Evolutionary conservation across 2,888 invertebrate species (phyloP).

Genomic region (Margaritifera margaritifera): DNA sequence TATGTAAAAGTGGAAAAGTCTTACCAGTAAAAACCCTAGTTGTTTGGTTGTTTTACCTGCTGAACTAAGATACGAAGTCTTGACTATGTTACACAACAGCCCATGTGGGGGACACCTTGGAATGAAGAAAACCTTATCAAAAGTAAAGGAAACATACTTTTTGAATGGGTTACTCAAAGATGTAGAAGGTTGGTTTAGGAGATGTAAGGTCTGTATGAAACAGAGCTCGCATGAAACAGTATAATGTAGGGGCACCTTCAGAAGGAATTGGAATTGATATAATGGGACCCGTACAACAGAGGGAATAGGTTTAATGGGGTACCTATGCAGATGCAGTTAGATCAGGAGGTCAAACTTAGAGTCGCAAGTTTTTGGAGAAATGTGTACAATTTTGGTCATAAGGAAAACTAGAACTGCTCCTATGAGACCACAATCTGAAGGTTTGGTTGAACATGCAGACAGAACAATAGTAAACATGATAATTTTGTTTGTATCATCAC

Average conservation of each 20-base stretch:
- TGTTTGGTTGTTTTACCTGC: too few relatives aligned
- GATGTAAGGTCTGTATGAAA: conserved; percentile 26
- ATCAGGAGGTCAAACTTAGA: conserved; percentile 39
- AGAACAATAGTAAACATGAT: conserved; percentile 26
- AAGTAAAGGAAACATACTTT: too few relatives aligned
- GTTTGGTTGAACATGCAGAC: conserved; percentile 27
- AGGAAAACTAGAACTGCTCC: conserved; percentile 34
- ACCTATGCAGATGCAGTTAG: conserved; percentile 30
- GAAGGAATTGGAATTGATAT: conserved; percentile 28
- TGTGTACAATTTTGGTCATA: conserved; percentile 24
- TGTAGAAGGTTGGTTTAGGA: conserved; percentile 17
- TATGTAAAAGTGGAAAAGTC: neutral
- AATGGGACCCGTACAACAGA: conserved; percentile 15
- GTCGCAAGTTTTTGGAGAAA: conserved; percentile 25
- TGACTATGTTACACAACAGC: too few relatives aligned
- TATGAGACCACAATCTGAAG: conserved; percentile 26
- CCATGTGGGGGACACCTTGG: too few relatives aligned
- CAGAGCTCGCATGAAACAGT: conserved; percentile 16
- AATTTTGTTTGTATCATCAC: conserved; percentile 15
- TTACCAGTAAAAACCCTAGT: too few relatives aligned
- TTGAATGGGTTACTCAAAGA: conserved; percentile 26
- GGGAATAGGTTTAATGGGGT: conserved; percentile 31
- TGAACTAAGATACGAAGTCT: too few relatives aligned
- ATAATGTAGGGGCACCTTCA: conserved; percentile 21
- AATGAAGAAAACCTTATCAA: too few relatives aligned